Percentiles rank a stretch among this genome's conserved stretches.
Evolutionary conservation across 2,113 vertebrate species (phyloP).

Genomic region (Centropus unirufus): DNA sequence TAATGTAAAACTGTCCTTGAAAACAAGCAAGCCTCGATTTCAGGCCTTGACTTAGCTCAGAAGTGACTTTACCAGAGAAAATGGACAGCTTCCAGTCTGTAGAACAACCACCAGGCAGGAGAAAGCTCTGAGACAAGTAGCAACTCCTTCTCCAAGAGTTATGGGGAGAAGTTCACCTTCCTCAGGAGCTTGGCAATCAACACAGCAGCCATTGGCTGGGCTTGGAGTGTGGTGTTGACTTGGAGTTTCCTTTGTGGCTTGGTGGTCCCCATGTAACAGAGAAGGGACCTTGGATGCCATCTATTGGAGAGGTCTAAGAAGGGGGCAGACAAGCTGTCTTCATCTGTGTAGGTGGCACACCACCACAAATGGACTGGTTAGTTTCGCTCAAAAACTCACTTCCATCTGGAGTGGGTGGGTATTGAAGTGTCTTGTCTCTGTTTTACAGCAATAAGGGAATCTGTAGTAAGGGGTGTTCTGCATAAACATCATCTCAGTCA

Average conservation of each 20-base stretch:
- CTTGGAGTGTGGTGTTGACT: neutral
- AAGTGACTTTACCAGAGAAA: neutral
- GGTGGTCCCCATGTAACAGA: neutral
- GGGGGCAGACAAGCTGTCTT: neutral
- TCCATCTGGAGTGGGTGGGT: neutral
- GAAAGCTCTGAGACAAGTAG: neutral
- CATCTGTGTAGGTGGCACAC: neutral
- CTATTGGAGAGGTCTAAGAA: constrained; percentile 1
- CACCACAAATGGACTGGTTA: neutral
- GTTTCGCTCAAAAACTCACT: neutral
- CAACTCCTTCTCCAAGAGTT: neutral
- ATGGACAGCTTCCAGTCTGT: neutral
- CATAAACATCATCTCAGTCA: neutral
- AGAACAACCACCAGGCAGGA: neutral
- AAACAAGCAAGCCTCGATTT: neutral
- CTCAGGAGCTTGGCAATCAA: neutral
- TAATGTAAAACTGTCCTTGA: neutral
- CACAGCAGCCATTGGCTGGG: neutral
- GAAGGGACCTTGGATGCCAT: neutral
- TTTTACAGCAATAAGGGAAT: neutral
- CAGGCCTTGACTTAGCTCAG: neutral
- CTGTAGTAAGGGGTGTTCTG: neutral
- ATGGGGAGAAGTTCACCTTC: neutral
- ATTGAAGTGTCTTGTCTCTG: neutral
- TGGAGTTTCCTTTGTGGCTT: neutral